These are phyloP conservation scores for Chelonus formosanus DNA, from an alignment of 2,888 invertebrate species.

Conservation along the genomic window DNA sequence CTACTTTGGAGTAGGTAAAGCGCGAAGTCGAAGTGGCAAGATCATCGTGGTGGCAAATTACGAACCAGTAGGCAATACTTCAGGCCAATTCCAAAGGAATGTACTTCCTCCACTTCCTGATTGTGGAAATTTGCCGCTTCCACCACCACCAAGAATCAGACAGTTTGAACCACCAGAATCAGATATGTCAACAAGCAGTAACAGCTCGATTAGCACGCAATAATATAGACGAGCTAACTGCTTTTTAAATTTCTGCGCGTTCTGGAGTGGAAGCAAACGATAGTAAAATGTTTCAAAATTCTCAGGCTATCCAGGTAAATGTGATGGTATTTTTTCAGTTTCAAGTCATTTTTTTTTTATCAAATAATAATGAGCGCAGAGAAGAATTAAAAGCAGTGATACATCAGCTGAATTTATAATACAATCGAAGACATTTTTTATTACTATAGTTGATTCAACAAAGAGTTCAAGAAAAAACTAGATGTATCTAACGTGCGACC, in stretches of 20 bases:
- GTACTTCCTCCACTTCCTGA: conserved; percentile 80
- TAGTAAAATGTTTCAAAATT: too few species aligned
- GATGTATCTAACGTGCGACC: too few species aligned
- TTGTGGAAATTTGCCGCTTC: conserved; percentile 65
- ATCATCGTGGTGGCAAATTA: conserved; percentile 87
- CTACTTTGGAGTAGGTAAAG: conserved; percentile 83
- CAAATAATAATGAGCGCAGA: too few species aligned
- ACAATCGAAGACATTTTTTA: too few species aligned
- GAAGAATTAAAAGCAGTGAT: too few species aligned
- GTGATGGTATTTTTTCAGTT: too few species aligned
- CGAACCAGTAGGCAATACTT: conserved; percentile 80
- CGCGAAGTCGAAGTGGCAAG: conserved; percentile 79
- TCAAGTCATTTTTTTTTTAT: too few species aligned
- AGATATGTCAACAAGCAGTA: conserved; percentile 49
- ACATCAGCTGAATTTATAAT: too few species aligned
- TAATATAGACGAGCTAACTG: conserved; percentile 57
- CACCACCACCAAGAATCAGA: conserved; percentile 50
- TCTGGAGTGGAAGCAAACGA: neutral
- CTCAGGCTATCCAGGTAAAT: too few species aligned
- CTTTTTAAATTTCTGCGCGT: conserved; percentile 55
- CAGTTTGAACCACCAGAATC: conserved; percentile 43
- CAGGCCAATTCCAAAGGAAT: conserved; percentile 79
- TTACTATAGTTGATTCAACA: too few species aligned
- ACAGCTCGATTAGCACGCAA: conserved; percentile 52
- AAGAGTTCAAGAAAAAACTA: too few species aligned